These are phyloP conservation scores for Hemistola chrysoprasaria DNA, from an alignment of 2,888 invertebrate species.

Conservation along the genomic window DNA sequence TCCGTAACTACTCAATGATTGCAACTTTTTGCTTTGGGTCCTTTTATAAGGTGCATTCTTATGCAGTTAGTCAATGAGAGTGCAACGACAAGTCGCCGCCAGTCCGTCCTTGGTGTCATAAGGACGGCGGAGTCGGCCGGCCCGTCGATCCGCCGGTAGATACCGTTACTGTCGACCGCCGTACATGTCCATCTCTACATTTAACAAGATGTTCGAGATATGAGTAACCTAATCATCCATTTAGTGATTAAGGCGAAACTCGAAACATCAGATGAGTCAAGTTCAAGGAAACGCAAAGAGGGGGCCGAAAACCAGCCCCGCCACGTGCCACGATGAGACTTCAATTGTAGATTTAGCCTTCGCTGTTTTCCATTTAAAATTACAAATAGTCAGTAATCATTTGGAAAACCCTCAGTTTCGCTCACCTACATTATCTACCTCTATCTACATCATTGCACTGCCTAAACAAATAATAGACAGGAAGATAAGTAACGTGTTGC, in stretches of 20 bases:
- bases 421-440: not conserved
- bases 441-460: slow-evolving; percentile 2
- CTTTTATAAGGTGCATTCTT: slow-evolving; percentile 31
- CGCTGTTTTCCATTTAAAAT: too few species aligned
- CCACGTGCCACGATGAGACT: too few species aligned
- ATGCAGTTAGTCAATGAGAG: slow-evolving; percentile 33
- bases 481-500: too few species aligned
- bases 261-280: too few species aligned
- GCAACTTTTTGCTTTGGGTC: slow-evolving; percentile 13
- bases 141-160: not conserved
- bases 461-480: not conserved
- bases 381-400: too few species aligned
- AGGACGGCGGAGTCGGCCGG: slow-evolving; percentile 10
- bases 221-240: too few species aligned
- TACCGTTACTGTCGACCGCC: slow-evolving; percentile 9
- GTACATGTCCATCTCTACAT: slow-evolving; percentile 1
- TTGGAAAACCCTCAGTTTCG: slow-evolving; percentile 7
- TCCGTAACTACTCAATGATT: slow-evolving; percentile 13
- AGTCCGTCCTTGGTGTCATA: slow-evolving; percentile 14
- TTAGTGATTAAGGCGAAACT: too few species aligned
- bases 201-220: slow-evolving; percentile 1
- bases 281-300: too few species aligned
- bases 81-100: slow-evolving; percentile 22
- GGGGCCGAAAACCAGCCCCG: too few species aligned
- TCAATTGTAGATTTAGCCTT: too few species aligned